Conservation (phyloP, 2,888 invertebrate genomes). For the Meteorus cinctellus region DNA sequence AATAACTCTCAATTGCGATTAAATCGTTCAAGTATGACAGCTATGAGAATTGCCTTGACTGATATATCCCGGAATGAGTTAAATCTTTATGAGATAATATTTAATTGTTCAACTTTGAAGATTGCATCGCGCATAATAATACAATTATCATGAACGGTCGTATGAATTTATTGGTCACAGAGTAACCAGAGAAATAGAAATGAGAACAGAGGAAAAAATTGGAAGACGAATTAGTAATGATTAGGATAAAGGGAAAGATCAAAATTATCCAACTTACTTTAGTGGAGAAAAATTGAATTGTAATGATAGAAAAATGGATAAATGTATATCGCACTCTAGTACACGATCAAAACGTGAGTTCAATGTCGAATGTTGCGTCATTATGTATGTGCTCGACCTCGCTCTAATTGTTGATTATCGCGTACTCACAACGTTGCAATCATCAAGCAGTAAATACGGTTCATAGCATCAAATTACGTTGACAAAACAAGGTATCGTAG, state of each 20-base stretch:
- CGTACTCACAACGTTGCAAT: slow-evolving; percentile 10
- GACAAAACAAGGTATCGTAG: background rate
- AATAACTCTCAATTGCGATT: slow-evolving; percentile 27
- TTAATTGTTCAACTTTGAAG: background rate
- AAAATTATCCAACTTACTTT: too few species aligned
- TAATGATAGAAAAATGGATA: slow-evolving; percentile 10
- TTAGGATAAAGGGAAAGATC: too few species aligned
- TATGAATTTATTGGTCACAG: too few species aligned
- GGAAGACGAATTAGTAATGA: too few species aligned
- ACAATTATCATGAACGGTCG: background rate
- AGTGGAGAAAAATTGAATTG: background rate
- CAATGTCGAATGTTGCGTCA: slow-evolving; percentile 41
- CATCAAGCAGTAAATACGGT: slow-evolving; percentile 23
- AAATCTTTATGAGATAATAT: background rate
- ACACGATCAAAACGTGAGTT: slow-evolving; percentile 34
- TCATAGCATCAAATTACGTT: slow-evolving; percentile 1
- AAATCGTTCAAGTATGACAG: slow-evolving; percentile 36
- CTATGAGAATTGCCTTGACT: slow-evolving; percentile 35
- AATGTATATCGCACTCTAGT: background rate
- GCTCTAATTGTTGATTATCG: slow-evolving; percentile 42
- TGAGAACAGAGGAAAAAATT: too few species aligned
- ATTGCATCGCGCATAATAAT: background rate
- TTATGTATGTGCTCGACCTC: slow-evolving; percentile 26
- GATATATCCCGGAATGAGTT: slow-evolving; percentile 25
- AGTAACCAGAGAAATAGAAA: too few species aligned